phyloP scores from a whole-genome alignment of 2,888 invertebrate genomes.

The Timema cristinae region DNA sequence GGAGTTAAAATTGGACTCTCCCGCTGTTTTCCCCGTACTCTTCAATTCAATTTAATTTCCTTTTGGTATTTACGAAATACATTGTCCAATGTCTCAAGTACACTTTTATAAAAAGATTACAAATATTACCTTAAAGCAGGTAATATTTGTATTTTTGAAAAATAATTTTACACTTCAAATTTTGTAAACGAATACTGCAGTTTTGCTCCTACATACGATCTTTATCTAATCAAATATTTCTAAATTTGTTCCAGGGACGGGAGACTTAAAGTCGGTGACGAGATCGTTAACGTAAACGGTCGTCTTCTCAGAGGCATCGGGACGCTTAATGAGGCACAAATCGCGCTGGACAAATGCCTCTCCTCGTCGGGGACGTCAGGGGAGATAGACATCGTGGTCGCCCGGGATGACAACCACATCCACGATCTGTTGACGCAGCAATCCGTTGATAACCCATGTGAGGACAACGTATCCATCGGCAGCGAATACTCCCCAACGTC shows the following conservation, averaged over 20 bases:
- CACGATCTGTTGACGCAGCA: conserved; percentile 6
- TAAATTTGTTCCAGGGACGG: conserved; percentile 42
- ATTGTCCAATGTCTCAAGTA: no score
- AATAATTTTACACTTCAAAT: no score
- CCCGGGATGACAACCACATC: conserved; percentile 25
- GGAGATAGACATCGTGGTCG: conserved; percentile 40
- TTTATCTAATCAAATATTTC: neutral
- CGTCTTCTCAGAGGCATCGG: conserved; percentile 43
- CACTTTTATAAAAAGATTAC: no score
- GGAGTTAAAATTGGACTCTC: no score
- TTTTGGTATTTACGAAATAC: no score
- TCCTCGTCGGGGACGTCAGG: conserved; percentile 32
- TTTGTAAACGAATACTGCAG: no score
- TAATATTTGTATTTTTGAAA: no score
- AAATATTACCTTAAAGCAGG: no score
- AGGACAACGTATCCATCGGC: neutral
- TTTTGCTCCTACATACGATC: neutral
- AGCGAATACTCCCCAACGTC: neutral
- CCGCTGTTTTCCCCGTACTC: no score
- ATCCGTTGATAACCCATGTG: neutral
- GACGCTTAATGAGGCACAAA: conserved; percentile 39
- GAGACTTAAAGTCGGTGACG: conserved; percentile 46
- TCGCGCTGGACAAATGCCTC: conserved; percentile 32
- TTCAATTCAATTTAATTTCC: no score
- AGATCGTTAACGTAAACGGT: conserved; percentile 49